Evolutionary conservation across 1,140 invertebrate genomes (phyloP).

Genomic region (Holotrichia oblita): DNA sequence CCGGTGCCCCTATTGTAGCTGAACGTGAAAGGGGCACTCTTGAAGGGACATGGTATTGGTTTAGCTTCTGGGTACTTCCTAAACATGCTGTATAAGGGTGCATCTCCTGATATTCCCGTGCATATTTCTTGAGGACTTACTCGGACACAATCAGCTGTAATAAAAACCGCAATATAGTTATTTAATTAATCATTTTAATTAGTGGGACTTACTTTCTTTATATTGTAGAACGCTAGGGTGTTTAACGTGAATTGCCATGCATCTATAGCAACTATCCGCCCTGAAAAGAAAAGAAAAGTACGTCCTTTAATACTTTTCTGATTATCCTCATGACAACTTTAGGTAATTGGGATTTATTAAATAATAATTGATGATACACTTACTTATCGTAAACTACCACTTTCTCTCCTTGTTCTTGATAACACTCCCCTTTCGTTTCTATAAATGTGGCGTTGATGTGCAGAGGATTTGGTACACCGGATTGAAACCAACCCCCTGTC

Average conservation of each 20-base stretch:
- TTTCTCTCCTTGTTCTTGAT: slow-evolving; percentile 69
- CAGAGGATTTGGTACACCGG: slow-evolving; percentile 71
- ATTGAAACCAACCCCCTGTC: slow-evolving; percentile 83
- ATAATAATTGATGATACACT: slow-evolving; percentile 58
- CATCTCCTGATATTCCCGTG: slow-evolving; percentile 74
- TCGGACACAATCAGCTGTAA: slow-evolving; percentile 68
- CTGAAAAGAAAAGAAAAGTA: slow-evolving; percentile 58
- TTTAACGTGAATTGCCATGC: slow-evolving; percentile 75
- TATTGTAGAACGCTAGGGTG: slow-evolving; percentile 78
- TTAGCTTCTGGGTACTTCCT: slow-evolving; percentile 70
- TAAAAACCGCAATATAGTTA: slow-evolving; percentile 48
- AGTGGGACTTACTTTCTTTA: slow-evolving; percentile 76
- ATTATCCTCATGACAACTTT: no score
- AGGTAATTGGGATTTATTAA: background rate
- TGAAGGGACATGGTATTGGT: slow-evolving; percentile 77
- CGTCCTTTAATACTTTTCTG: no score
- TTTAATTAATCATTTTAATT: background rate
- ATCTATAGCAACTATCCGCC: slow-evolving; percentile 67
- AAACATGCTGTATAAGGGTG: slow-evolving; percentile 78
- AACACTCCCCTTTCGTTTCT: slow-evolving; percentile 78
- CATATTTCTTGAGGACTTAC: slow-evolving; percentile 70
- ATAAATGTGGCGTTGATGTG: slow-evolving; percentile 76
- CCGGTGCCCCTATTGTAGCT: slow-evolving; percentile 77
- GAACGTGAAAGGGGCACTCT: slow-evolving; percentile 80
- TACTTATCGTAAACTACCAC: slow-evolving; percentile 80